Percentiles rank a stretch among this genome's conserved stretches.
phyloP scores from a whole-genome alignment of 2,113 vertebrate species.

The Scartelaos histophorus region DNA sequence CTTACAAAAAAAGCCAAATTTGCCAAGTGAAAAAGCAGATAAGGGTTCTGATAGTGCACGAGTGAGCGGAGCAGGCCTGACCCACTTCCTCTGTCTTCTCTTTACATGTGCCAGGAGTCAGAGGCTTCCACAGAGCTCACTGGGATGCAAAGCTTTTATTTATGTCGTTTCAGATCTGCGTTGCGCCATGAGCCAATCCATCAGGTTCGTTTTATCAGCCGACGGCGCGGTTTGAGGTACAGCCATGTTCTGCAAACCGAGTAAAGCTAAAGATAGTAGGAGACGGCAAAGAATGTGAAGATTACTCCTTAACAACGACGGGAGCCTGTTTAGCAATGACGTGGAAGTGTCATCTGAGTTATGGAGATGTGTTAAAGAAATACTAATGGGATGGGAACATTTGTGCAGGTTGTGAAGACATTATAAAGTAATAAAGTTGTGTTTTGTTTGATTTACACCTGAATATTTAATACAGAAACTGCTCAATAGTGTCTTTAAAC shows the following conservation, averaged over 20 bases:
- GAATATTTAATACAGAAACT: too few species aligned
- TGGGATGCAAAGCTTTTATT: slow-evolving; percentile 43
- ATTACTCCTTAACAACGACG: not conserved
- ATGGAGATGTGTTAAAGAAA: too few species aligned
- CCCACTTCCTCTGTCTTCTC: slow-evolving; percentile 58
- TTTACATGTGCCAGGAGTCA: slow-evolving; percentile 51
- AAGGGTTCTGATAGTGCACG: slow-evolving; percentile 46
- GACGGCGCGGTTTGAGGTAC: slow-evolving; percentile 45
- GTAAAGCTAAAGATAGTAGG: slow-evolving; percentile 36
- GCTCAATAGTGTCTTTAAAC: too few species aligned
- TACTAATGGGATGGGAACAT: too few species aligned
- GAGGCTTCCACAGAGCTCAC: slow-evolving; percentile 35
- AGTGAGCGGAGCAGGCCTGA: slow-evolving; percentile 41
- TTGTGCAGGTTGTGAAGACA: too few species aligned
- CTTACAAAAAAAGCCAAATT: slow-evolving; percentile 13
- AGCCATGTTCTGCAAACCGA: slow-evolving; percentile 16
- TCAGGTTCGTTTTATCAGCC: slow-evolving; percentile 54
- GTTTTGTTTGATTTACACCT: too few species aligned
- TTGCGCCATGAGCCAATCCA: slow-evolving; percentile 42
- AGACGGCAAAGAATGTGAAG: slow-evolving; percentile 35
- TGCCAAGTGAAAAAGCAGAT: slow-evolving; percentile 51
- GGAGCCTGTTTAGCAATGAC: too few species aligned
- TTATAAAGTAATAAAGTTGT: too few species aligned
- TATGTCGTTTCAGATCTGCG: slow-evolving; percentile 50
- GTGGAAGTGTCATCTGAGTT: too few species aligned